Conservation (phyloP, 2,888 invertebrate genomes). For the Calliphora vomitoria region DNA sequence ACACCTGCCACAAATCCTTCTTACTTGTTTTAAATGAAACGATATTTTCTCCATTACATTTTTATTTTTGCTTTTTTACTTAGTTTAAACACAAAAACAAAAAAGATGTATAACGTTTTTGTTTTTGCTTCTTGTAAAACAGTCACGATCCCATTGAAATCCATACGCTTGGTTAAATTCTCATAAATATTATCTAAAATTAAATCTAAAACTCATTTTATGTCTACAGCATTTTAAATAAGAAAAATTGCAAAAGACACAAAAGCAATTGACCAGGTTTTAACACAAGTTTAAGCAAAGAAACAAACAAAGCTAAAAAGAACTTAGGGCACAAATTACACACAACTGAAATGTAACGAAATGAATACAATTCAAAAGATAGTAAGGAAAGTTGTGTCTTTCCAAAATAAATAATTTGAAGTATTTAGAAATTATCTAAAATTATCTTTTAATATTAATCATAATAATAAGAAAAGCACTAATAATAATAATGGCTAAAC, state of each 20-base stretch:
- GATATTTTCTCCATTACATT: slow-evolving; percentile 7
- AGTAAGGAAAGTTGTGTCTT: slow-evolving; percentile 4
- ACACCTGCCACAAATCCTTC: neutral
- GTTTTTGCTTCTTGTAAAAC: slow-evolving; percentile 48
- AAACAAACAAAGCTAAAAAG: neutral
- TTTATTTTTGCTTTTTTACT: neutral
- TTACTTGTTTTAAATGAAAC: slow-evolving; percentile 21
- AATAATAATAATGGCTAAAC: neutral
- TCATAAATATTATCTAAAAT: slow-evolving; percentile 75
- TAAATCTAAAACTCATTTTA: slow-evolving; percentile 75
- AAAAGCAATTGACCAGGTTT: slow-evolving; percentile 63
- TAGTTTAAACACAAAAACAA: slow-evolving; percentile 11
- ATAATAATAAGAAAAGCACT: neutral
- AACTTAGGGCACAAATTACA: slow-evolving; percentile 2
- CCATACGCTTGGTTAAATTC: slow-evolving; percentile 71
- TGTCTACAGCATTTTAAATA: slow-evolving; percentile 73
- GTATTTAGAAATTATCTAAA: slow-evolving; percentile 27
- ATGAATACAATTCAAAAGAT: slow-evolving; percentile 32
- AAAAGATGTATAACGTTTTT: neutral
- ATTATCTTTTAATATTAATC: slow-evolving; percentile 17
- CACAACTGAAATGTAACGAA: neutral
- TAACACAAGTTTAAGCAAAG: slow-evolving; percentile 9
- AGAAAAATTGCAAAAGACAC: slow-evolving; percentile 56
- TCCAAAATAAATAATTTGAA: slow-evolving; percentile 38
- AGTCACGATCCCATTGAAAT: slow-evolving; percentile 71